Base-by-base conservation (phyloP, 2,888 invertebrate genomes). In the Boloria selene region DNA sequence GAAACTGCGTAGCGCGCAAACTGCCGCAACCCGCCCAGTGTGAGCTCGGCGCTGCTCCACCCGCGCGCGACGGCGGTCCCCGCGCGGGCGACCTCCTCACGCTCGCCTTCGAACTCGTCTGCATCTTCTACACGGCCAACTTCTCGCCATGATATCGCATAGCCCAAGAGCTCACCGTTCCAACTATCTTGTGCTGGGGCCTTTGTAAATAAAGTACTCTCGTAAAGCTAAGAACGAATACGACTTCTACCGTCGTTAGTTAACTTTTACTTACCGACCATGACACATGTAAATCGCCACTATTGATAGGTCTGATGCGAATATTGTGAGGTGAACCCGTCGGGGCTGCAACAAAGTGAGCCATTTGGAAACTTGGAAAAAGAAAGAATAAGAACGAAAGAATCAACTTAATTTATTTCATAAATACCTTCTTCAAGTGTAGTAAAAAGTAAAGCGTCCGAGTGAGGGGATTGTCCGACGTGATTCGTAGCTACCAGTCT, bases 1-100 rank as follows among this genome's bases (percentile, higher is more conserved):
- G 94, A 92, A 38, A 98, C 93, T 69, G 95, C 95, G 87, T 97
- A 97, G 72, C 96, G 94, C 0, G 96, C 95, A 80, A 94, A 96
- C 76, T 96, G 95, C 72, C 94, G 93, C 69, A 97, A 90, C 22
- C 94, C 94, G 16, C 92, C 90, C 72, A 96, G 83, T 67, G 92
- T 87, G 64, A 93, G 88, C 82, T 94, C 95, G 10, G 93, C 93
- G 66, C 94, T 93, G 64, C 94, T 93, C 94, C 95, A 94, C 14
- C 95, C 95, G 73, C 93, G 93, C 44, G 94, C 93, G 60, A 94
- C 93, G 2, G 71, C 69, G 44, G 71, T 69, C 17, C 81, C 78
- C n/a, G 71, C 70, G 17, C 74, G 69, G 60, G 64, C 64, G 42
- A 69, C 73, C 93, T 93, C 93, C 6, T 62, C 64, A 17, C 63